A percentile compares a stretch with the other conserved stretches of the same genome.
These are phyloP conservation scores for Tolypeutes matacus DNA, from an alignment of 2,797 vertebrate species.

Conservation along the genomic window DNA sequence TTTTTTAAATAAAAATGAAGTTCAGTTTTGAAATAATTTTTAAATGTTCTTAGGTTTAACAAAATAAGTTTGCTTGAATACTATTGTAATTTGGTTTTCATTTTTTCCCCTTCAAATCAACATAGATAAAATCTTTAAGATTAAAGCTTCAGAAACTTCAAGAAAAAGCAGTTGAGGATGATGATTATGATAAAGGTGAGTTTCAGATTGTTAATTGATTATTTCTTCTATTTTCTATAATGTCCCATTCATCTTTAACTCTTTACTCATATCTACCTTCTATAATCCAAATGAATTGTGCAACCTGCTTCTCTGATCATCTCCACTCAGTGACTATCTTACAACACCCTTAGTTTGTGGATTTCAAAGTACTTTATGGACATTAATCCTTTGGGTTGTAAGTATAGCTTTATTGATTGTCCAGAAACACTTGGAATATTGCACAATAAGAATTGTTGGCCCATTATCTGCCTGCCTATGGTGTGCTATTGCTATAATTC, in stretches of 20 bases:
- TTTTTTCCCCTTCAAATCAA: slow-evolving; percentile 63
- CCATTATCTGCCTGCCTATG: background rate
- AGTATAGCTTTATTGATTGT: background rate
- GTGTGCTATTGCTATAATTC: background rate
- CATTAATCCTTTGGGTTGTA: background rate
- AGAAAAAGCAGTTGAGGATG: slow-evolving; percentile 92
- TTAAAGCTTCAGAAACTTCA: slow-evolving; percentile 93
- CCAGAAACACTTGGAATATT: background rate
- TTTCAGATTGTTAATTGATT: background rate
- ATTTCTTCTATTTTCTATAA: background rate
- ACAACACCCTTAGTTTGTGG: background rate
- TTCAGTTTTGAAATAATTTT: slow-evolving; percentile 3
- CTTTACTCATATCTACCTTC: background rate
- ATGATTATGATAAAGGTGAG: slow-evolving; percentile 95
- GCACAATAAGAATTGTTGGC: background rate
- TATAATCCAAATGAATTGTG: background rate
- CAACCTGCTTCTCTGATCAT: background rate
- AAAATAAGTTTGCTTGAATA: background rate
- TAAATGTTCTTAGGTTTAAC: background rate
- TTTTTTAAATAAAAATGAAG: slow-evolving; percentile 44
- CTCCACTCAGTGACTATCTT: background rate
- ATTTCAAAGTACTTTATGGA: background rate
- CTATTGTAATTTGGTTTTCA: slow-evolving; percentile 39
- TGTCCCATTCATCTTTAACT: background rate
- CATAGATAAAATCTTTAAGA: slow-evolving; percentile 93